Percentiles rank a stretch among this genome's conserved stretches.
Conservation (phyloP, 2,113 vertebrate species). For the Daubentonia madagascariensis region DNA sequence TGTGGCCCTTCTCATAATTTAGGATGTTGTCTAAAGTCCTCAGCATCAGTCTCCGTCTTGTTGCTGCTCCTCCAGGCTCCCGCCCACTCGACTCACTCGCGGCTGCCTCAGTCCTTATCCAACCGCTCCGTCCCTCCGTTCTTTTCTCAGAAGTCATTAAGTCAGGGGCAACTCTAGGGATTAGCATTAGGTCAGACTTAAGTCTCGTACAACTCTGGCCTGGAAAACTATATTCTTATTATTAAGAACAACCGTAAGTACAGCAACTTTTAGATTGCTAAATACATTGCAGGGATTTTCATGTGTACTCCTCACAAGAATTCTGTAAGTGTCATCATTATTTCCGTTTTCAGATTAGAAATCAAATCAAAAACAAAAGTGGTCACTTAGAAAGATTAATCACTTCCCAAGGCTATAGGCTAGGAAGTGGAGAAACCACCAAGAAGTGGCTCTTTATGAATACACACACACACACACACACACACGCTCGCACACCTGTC, state of each 20-base stretch:
- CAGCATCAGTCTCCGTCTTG: neutral
- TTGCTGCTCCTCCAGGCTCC: neutral
- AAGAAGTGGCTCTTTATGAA: neutral
- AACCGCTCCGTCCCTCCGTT: neutral
- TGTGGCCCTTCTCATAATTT: neutral
- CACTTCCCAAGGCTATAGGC: neutral
- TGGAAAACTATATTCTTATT: neutral
- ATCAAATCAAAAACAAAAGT: conserved; percentile 69
- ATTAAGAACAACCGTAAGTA: neutral
- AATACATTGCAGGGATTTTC: neutral
- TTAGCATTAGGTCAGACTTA: neutral
- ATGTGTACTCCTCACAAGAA: neutral
- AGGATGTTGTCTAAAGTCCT: neutral
- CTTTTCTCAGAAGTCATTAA: neutral
- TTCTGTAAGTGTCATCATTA: neutral
- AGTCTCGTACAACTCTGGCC: neutral
- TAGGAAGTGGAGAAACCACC: neutral
- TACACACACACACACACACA: neutral
- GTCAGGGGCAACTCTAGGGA: neutral
- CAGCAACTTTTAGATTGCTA: neutral
- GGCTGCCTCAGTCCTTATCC: neutral
- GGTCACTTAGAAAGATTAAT: neutral
- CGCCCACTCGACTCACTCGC: neutral
- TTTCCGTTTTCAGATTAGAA: conserved; percentile 5
- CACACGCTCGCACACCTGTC: neutral